A percentile compares a stretch with the other conserved stretches of the same genome.
These are phyloP conservation scores for Umimayanthus kanabou DNA, from an alignment of 92 coral and sea anemone genomes.

Conservation along the genomic window DNA sequence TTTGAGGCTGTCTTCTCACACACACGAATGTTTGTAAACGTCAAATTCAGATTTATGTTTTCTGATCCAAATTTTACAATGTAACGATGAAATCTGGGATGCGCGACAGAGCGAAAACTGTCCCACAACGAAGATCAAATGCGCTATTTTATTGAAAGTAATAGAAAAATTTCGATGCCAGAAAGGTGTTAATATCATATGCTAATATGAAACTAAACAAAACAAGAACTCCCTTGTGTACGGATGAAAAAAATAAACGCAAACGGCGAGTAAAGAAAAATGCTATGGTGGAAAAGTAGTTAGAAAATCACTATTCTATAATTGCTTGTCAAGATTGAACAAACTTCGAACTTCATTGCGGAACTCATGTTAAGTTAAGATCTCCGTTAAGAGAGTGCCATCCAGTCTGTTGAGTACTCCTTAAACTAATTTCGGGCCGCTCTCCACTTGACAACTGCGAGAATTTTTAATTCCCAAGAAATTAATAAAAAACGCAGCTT, in stretches of 20 bases:
- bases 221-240: constrained; percentile 54
- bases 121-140: constrained; percentile 36
- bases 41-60: background rate
- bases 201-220: constrained; percentile 58
- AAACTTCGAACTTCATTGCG: constrained; percentile 45
- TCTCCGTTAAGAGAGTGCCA: constrained; percentile 34
- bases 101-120: background rate
- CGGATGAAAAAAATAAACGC: constrained; percentile 43
- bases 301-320: constrained; percentile 36
- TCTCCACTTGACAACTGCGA: constrained; percentile 52
- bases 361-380: constrained; percentile 31
- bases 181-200: constrained; percentile 68
- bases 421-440: constrained; percentile 54
- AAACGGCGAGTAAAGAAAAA: constrained; percentile 3
- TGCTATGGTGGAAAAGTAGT: constrained; percentile 27
- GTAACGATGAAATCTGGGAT: background rate
- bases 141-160: constrained; percentile 52
- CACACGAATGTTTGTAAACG: constrained; percentile 37
- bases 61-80: background rate
- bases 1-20: constrained; percentile 28
- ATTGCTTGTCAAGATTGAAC: constrained; percentile 39
- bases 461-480: constrained; percentile 58
- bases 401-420: constrained; percentile 49
- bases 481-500: constrained; percentile 60
- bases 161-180: constrained; percentile 52